These are phyloP conservation scores for Morelia viridis DNA, from an alignment of 2,797 vertebrate species.

Conservation along the genomic window DNA sequence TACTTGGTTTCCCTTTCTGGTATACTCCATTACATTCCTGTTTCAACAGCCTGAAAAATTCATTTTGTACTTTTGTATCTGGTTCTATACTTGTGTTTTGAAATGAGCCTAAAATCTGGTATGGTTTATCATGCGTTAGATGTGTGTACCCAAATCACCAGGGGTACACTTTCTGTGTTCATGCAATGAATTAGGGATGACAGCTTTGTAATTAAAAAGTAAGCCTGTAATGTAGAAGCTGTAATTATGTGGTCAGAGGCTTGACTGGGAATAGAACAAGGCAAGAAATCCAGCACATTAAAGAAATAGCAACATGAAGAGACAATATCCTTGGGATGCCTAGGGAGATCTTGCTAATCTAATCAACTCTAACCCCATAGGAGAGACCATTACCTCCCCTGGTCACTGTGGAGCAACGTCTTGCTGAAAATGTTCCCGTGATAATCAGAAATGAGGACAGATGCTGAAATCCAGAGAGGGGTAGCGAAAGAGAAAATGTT, in stretches of 20 bases:
- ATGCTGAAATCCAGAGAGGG: not conserved
- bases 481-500: not conserved
- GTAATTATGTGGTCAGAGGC: not conserved
- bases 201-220: slow-evolving; percentile 21
- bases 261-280: slow-evolving; percentile 21
- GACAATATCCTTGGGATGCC: not conserved
- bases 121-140: slow-evolving; percentile 31
- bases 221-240: not conserved
- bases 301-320: slow-evolving; percentile 1
- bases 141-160: not conserved
- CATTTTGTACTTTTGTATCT: not conserved
- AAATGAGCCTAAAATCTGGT: slow-evolving; percentile 29
- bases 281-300: slow-evolving; percentile 18
- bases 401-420: not conserved
- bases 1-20: not conserved
- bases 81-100: slow-evolving; percentile 18
- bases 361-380: not conserved
- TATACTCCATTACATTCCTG: not conserved
- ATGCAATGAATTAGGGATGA: slow-evolving; percentile 9
- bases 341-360: not conserved
- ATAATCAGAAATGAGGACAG: not conserved
- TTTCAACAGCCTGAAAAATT: slow-evolving; percentile 19
- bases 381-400: not conserved
- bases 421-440: not conserved
- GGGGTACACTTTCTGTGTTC: not conserved